These are phyloP conservation scores for Axinella damicornis DNA, from an alignment of 37 sponge, comb jelly and placozoan species.

Conservation along the genomic window DNA sequence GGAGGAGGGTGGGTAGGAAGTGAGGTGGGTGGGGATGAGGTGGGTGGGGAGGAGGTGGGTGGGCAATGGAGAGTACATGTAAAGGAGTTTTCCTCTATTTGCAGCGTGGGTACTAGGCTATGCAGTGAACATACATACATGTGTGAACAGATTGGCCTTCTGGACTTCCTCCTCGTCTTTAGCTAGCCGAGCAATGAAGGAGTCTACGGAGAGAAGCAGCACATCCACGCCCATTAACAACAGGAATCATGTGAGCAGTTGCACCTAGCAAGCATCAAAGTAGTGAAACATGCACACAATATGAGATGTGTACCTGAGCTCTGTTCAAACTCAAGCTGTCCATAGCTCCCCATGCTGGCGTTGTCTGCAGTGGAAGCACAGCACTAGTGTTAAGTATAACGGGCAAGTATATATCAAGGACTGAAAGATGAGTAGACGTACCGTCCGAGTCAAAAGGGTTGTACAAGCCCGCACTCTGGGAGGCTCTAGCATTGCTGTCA, in stretches of 20 bases:
- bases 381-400: neutral
- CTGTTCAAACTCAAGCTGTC: constrained; percentile 29
- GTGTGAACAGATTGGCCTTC: constrained; percentile 10
- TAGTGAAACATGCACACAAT: neutral
- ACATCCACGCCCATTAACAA: too few relatives aligned
- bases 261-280: too few relatives aligned
- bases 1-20: too few relatives aligned
- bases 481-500: too few relatives aligned
- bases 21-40: too few relatives aligned
- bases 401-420: too few relatives aligned
- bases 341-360: neutral
- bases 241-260: too few relatives aligned
- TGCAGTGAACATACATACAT: too few relatives aligned
- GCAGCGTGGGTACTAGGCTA: too few relatives aligned
- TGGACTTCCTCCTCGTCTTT: constrained; percentile 46
- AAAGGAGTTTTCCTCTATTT: too few relatives aligned
- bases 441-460: constrained; percentile 59
- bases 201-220: constrained; percentile 22
- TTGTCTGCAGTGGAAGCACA: neutral
- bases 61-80: too few relatives aligned
- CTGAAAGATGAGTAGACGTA: constrained; percentile 9
- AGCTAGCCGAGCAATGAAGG: constrained; percentile 46
- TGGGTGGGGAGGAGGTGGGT: too few relatives aligned
- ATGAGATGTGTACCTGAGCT: constrained; percentile 18
- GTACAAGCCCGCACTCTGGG: neutral